Conservation (phyloP, 2,113 vertebrate genomes). For the Paracanthobrama guichenoti region DNA sequence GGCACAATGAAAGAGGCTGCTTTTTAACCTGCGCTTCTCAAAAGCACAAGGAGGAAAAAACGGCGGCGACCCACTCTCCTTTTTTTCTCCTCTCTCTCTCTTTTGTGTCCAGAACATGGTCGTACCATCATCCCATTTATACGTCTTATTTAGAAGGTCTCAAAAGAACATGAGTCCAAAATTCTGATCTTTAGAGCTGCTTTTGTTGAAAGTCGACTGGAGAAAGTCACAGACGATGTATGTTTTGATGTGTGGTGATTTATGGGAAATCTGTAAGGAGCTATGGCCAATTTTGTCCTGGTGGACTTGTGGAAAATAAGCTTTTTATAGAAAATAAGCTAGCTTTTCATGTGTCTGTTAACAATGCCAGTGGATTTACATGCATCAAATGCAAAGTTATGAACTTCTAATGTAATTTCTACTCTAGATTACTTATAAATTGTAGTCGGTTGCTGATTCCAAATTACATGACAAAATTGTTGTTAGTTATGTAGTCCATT, state of each 20-base stretch:
- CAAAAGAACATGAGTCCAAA: conserved; percentile 48
- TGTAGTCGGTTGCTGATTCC: too few relatives aligned
- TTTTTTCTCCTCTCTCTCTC: conserved; percentile 51
- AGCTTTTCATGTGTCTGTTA: too few relatives aligned
- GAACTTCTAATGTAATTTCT: too few relatives aligned
- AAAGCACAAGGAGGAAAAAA: conserved; percentile 62
- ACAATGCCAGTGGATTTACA: too few relatives aligned
- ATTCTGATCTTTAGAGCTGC: conserved; percentile 12
- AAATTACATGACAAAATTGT: too few relatives aligned
- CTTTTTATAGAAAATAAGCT: too few relatives aligned
- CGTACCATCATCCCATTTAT: conserved; percentile 74
- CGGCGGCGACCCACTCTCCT: conserved; percentile 64
- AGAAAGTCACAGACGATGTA: neutral
- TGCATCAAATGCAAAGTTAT: too few relatives aligned
- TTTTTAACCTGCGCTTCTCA: conserved; percentile 78
- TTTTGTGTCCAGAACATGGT: conserved; percentile 66
- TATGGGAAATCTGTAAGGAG: neutral
- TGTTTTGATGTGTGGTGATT: neutral
- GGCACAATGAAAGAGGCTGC: conserved; percentile 69
- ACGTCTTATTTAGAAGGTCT: conserved; percentile 73
- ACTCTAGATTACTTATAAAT: too few relatives aligned
- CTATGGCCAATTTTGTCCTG: neutral
- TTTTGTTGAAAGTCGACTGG: conserved; percentile 12
- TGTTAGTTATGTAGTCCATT: too few relatives aligned
- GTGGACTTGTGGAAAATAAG: neutral